phyloP scores from a whole-genome alignment of 2,888 invertebrate genomes.

The Elysia crispata region DNA sequence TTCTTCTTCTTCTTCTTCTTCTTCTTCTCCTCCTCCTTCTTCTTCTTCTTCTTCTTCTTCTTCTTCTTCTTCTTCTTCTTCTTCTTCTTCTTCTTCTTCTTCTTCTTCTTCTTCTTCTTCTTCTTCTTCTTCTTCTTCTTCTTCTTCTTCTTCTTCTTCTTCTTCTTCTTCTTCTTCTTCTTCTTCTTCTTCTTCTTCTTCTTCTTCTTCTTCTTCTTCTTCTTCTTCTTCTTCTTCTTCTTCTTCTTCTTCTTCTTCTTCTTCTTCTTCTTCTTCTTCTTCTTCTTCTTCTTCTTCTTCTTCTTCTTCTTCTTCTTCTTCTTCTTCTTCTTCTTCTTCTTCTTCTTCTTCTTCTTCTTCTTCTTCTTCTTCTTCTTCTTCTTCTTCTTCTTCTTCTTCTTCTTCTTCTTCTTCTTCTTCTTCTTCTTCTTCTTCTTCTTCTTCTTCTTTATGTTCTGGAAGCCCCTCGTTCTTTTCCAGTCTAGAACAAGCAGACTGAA shows the following conservation, averaged over 20 bases:
- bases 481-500: no score
- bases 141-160: neutral
- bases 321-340: neutral
- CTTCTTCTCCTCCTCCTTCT: neutral
- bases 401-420: neutral
- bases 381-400: neutral
- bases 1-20: neutral
- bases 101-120: neutral
- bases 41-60: neutral
- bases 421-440: neutral
- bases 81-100: neutral
- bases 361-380: neutral
- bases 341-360: neutral
- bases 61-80: neutral
- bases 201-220: no score
- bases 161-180: neutral
- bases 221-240: neutral
- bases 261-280: neutral
- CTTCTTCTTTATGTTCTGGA: neutral
- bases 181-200: neutral
- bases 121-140: neutral
- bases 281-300: neutral
- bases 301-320: neutral
- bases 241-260: neutral
- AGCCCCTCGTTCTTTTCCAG: neutral